phyloP scores from a whole-genome alignment of 1,140 invertebrate species.

The Pollicipes pollicipes region DNA sequence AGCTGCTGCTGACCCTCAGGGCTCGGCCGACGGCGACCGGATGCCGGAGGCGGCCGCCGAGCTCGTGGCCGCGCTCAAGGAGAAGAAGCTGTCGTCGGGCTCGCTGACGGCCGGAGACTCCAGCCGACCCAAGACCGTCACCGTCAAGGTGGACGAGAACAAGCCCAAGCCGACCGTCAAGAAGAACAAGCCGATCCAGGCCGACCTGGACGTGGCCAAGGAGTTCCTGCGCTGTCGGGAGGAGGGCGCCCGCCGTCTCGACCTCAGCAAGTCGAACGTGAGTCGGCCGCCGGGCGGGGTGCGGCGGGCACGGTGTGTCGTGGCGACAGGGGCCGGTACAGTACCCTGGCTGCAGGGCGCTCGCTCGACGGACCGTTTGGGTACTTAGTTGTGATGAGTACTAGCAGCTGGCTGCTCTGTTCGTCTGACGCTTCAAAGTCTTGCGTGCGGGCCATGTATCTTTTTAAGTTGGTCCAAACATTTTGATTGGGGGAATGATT shows the following conservation, averaged over 20 bases:
- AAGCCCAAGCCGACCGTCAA: conserved; percentile 83
- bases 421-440: no score
- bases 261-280: conserved; percentile 91
- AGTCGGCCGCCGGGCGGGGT: conserved; percentile 17
- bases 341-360: no score
- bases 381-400: no score
- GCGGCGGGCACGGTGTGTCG: conserved; percentile 1
- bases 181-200: conserved; percentile 77
- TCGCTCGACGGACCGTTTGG: no score
- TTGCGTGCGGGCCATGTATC: background rate
- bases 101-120: conserved; percentile 43
- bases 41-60: background rate
- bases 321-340: conserved; percentile 49
- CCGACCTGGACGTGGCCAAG: conserved; percentile 84
- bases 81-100: conserved; percentile 60
- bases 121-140: conserved; percentile 66
- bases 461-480: no score
- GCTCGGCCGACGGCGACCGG: background rate
- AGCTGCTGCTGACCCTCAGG: no score
- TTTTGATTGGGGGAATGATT: no score
- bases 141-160: conserved; percentile 83
- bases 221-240: conserved; percentile 80
- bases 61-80: conserved; percentile 30
- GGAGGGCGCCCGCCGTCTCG: conserved; percentile 67
- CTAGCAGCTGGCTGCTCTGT: no score